These are phyloP conservation scores for Callipepla squamata DNA, from an alignment of 2,113 vertebrate species.

Conservation along the genomic window DNA sequence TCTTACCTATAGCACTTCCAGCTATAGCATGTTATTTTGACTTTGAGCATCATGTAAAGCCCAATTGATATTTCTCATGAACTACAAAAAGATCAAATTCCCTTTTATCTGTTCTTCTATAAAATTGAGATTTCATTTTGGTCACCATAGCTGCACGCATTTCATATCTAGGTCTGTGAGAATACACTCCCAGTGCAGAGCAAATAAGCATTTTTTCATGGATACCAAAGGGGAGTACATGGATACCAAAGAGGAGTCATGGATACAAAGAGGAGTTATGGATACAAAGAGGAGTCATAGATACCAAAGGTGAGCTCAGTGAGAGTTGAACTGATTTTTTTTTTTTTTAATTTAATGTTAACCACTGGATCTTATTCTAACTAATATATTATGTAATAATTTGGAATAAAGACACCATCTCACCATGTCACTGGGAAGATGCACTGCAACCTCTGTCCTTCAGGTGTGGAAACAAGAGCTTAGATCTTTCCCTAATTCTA, in stretches of 20 bases:
- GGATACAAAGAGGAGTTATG: not conserved
- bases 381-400: not conserved
- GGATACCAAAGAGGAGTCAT: not conserved
- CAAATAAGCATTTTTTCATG: not conserved
- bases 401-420: not conserved
- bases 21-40: slow-evolving; percentile 5
- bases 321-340: not conserved
- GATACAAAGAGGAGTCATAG: not conserved
- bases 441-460: not conserved
- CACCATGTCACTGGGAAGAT: not conserved
- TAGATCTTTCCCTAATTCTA: slow-evolving; percentile 68
- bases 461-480: not conserved
- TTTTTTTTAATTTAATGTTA: not conserved
- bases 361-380: not conserved
- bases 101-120: not conserved
- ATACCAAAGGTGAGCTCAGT: not conserved
- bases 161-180: not conserved
- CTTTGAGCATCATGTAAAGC: slow-evolving; percentile 11
- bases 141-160: not conserved
- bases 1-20: slow-evolving; percentile 29
- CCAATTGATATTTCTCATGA: slow-evolving; percentile 34
- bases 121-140: not conserved
- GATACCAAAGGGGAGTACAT: not conserved
- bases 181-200: not conserved
- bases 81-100: not conserved